phyloP scores from a whole-genome alignment of 1,140 invertebrate genomes.

The Rhopalosiphum maidis region DNA sequence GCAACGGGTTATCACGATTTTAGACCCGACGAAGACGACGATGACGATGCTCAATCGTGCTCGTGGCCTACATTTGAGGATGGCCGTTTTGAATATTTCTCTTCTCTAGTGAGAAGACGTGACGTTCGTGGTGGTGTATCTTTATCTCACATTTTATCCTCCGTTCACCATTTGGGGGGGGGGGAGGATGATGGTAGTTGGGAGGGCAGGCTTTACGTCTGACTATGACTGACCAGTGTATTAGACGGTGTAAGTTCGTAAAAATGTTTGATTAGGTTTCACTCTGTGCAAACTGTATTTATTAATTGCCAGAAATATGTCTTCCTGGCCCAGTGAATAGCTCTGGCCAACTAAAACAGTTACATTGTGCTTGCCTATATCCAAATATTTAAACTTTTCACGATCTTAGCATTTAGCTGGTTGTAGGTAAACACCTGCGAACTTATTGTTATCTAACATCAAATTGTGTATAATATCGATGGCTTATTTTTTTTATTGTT shows the following conservation, averaged over 20 bases:
- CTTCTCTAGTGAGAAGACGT: too few species aligned
- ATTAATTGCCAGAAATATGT: background rate
- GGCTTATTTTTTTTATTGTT: background rate
- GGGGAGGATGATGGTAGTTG: too few species aligned
- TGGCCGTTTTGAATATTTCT: background rate
- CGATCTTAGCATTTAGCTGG: background rate
- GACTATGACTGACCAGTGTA: background rate
- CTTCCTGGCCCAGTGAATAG: background rate
- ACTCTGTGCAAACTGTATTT: background rate
- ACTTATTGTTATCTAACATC: background rate
- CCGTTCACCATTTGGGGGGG: background rate
- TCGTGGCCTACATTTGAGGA: background rate
- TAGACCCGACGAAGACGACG: background rate
- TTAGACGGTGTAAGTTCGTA: background rate
- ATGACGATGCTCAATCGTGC: background rate
- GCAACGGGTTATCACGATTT: slow-evolving; percentile 1
- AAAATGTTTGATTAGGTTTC: background rate
- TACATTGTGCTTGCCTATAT: background rate
- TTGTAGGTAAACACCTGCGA: background rate
- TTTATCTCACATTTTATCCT: background rate
- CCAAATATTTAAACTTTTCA: background rate
- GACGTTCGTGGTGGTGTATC: too few species aligned
- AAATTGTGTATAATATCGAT: background rate
- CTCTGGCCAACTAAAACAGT: background rate
- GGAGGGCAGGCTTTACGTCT: background rate